A percentile compares a stretch with the other conserved stretches of the same genome.
Evolutionary conservation across 2,797 vertebrate genomes (phyloP).

Genomic region (Silurus aristotelis): DNA sequence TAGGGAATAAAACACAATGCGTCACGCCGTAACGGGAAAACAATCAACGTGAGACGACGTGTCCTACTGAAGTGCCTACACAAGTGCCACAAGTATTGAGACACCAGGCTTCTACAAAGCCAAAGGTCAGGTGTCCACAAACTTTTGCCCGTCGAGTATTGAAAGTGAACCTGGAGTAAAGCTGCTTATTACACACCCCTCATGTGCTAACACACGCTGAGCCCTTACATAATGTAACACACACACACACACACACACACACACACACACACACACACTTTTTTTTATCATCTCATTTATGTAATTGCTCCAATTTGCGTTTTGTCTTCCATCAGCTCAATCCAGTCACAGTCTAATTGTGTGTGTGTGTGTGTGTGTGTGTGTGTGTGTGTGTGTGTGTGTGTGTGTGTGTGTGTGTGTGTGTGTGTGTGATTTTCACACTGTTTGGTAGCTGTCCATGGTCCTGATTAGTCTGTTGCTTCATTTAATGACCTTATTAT

Average conservation of each 20-base stretch:
- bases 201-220: conserved; percentile 11
- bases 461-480: conserved; percentile 45
- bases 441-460: conserved; percentile 46
- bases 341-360: background rate
- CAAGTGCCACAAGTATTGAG: too few relatives aligned
- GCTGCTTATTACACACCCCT: conserved; percentile 26
- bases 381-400: background rate
- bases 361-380: background rate
- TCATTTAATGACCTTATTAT: background rate
- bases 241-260: too few relatives aligned
- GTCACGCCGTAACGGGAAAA: background rate
- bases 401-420: background rate
- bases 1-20: background rate
- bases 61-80: too few relatives aligned
- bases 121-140: too few relatives aligned
- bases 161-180: background rate
- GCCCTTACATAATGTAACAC: background rate
- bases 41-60: background rate
- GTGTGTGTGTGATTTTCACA: background rate
- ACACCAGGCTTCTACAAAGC: too few relatives aligned
- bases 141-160: too few relatives aligned
- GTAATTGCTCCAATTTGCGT: background rate
- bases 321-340: too few relatives aligned
- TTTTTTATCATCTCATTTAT: too few relatives aligned
- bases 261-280: too few relatives aligned